Evolutionary conservation across 2,113 vertebrate species (phyloP), one percentile per base, ranked within the genome.

Genomic region (Morone chrysops): DNA sequence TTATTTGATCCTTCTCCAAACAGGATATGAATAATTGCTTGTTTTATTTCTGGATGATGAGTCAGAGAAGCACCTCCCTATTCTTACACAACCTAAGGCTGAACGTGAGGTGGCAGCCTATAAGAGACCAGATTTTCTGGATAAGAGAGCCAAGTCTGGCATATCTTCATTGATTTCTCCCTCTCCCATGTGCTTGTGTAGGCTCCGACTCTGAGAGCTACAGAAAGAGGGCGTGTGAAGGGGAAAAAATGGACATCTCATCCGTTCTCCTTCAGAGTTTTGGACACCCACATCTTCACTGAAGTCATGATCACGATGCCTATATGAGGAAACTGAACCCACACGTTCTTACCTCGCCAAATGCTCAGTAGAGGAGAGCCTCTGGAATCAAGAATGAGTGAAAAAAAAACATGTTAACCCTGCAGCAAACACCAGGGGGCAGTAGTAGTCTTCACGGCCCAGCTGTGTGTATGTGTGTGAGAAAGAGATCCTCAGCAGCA

Each of bases 121-220:
- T 50, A 70, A 83, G 75, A 76, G 69, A 65, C 53, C 67, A 3
- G 62, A 71, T 76, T 75, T 66, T 40, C 53, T 63, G 76, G 81
- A 81, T 80, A 81, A 82, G 68, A 82, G 68, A 87, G 79, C 86
- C 82, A 50, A 78, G 83, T 92, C 83, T 92, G 89, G 90, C 89
- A 89, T 75, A 79, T 92, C 84, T 85, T 91, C 92, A 93, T 92
- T 85, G 92, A 93, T 94, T 92, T 72, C 85, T 83, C 63, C 59
- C 70, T 75, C 87, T 90, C 71, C 63, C 70, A 56, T 50, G 81
- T 80, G 89, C 82, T 87, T 84, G 85, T 89, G 90, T 89, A 85
- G 90, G 93, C 85, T 90, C 75, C 13, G 20, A 38, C 74, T 67
- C 66, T 57, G 69, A 53, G 20, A 68, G 80, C 86, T 65, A 59